Evolutionary conservation across 1,140 invertebrate species (phyloP).

Genomic region (Orius insidiosus): DNA sequence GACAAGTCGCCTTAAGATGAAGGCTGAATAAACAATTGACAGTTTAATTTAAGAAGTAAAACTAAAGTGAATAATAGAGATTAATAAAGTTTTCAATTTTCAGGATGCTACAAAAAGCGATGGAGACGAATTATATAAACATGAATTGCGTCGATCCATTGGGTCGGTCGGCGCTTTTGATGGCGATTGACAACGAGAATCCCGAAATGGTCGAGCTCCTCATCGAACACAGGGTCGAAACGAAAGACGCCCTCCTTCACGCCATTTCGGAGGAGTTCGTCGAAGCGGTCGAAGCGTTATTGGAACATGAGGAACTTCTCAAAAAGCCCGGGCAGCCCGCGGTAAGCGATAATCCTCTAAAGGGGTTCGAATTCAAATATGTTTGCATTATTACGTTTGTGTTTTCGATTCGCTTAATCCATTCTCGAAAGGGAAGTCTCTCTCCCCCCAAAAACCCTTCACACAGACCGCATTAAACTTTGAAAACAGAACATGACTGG

Average conservation of each 20-base stretch:
- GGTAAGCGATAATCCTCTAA: constrained; percentile 37
- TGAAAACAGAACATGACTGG: too few species aligned
- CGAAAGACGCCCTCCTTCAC: constrained; percentile 84
- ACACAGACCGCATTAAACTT: too few species aligned
- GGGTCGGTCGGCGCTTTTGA: constrained; percentile 74
- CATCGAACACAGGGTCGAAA: constrained; percentile 73
- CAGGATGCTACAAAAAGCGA: constrained; percentile 59
- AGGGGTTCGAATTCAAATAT: too few species aligned
- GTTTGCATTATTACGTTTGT: too few species aligned
- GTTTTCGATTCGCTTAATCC: too few species aligned
- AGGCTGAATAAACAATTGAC: too few species aligned
- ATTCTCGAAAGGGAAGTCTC: too few species aligned
- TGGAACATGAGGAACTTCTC: constrained; percentile 78
- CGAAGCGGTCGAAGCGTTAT: constrained; percentile 86
- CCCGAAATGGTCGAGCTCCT: constrained; percentile 95
- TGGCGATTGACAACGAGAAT: constrained; percentile 99
- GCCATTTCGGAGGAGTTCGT: constrained; percentile 97
- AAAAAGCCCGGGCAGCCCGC: constrained; percentile 63
- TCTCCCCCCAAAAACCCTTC: too few species aligned
- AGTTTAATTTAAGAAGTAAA: too few species aligned
- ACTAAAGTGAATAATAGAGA: background rate
- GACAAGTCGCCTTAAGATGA: too few species aligned
- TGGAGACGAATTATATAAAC: constrained; percentile 69
- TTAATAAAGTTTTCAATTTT: too few species aligned
- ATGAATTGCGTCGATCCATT: constrained; percentile 95